These are phyloP conservation scores for Papilio gigon DNA, from an alignment of 2,888 invertebrate genomes.

Conservation along the genomic window DNA sequence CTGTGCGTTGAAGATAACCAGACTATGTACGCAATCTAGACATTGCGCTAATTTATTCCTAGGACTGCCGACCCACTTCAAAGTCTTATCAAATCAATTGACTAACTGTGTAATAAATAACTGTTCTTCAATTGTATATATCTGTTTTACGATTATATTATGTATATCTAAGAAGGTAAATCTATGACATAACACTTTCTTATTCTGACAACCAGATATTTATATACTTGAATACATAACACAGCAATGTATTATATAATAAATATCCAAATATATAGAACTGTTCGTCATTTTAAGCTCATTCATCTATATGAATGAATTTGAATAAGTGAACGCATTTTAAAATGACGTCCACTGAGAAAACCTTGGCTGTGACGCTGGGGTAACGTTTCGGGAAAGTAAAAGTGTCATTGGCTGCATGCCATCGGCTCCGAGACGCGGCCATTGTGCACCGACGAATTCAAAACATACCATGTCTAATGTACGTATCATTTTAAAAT, in stretches of 20 bases:
- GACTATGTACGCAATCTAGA: constrained; percentile 50
- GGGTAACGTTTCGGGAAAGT: constrained; percentile 68
- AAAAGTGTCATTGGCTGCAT: constrained; percentile 63
- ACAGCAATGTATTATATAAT: neutral
- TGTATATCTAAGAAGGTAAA: neutral
- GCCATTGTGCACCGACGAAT: constrained; percentile 42
- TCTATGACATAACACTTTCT: neutral
- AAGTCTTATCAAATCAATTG: constrained; percentile 20
- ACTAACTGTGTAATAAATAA: constrained; percentile 1
- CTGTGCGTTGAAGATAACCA: constrained; percentile 60
- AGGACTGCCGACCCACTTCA: constrained; percentile 33
- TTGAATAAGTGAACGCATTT: constrained; percentile 42
- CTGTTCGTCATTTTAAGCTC: neutral
- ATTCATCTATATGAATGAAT: neutral
- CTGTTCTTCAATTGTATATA: neutral
- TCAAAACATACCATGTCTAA: constrained; percentile 16
- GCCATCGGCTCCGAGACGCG: constrained; percentile 55
- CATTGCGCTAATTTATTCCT: constrained; percentile 47
- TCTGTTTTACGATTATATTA: neutral
- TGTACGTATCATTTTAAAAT: constrained; percentile 50
- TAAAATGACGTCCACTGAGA: constrained; percentile 58
- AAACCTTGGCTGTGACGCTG: constrained; percentile 69
- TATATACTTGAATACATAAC: too few relatives aligned
- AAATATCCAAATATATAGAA: neutral
- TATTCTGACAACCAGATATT: too few relatives aligned